Evolutionary conservation across 2,888 invertebrate species (phyloP), one percentile per base, ranked within the genome.

Genomic region (Xanthia togata): DNA sequence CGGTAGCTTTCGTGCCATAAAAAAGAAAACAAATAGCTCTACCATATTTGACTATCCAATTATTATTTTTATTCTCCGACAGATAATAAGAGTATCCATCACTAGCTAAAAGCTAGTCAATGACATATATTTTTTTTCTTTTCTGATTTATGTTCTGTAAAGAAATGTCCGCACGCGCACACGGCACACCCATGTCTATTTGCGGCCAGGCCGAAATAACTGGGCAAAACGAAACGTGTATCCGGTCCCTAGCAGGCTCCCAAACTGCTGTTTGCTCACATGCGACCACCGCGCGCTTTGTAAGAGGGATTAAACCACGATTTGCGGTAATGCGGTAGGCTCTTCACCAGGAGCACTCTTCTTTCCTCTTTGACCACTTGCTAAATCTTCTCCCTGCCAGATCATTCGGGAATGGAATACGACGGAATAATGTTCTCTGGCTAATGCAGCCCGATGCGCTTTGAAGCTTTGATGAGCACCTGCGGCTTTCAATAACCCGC

Each of bases 151-250:
- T 91, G 90, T 89, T 89, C 79, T 89, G 87, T 91, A 92, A 93
- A 93, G 91, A 93, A 92, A 89, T 92, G 92, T 92, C 92, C 90
- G 91, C 89, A 90, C 88, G 86, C 90, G 86, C 90, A 89, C 90
- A 87, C 86, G 90, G 86, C 90, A 89, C 90, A 87, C 86, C 86
- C 85, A 91, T 91, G 89, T 94, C 93, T 95, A 94, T 95, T 95
- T 95, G 91, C 88, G 91, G 93, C 90, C 89, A 91, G 86, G 93
- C 92, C 91, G 88, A 94, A 94, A 94, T 94, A 94, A 93, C 93
- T 92, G 89, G 89, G 92, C 91, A 91, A 93, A 94, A 93, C 91
- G 91, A 90, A 93, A 92, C 92, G 91, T 91, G 91, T 92, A 92
- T 94, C 93, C 93, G 93, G 93, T 90, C 90, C 90, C 90, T 91